Base-by-base conservation (phyloP, 2,113 vertebrate genomes). In the Cololabis saira region DNA sequence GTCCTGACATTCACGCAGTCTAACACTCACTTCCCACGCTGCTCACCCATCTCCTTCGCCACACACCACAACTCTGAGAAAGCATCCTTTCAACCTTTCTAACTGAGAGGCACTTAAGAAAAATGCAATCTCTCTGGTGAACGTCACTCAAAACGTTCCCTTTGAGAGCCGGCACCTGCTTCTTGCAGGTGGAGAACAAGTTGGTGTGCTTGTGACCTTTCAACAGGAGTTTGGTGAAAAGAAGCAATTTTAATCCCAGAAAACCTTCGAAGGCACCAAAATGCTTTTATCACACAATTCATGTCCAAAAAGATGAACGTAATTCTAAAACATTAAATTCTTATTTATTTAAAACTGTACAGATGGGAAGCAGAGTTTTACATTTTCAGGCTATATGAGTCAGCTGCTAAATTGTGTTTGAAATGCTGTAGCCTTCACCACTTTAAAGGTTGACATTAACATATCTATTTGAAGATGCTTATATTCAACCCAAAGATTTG, bases 11-110 rank as follows among this genome's bases (percentile, higher is more conserved):
- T 83, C 76, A 68, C 74, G 51, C 71, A 48, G 53, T 4, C 11
- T 69, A 50, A 72, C 70, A 33, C 67, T 61, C 47, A 73, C 71
- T 74, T 80, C 61, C 81, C 73, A 67, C 18, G 57, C 81, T 4
- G 33, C 52, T 74, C 83, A 64, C 83, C 83, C 86, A 86, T 83
- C 67, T 76, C 68, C 83, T 50, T 71, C 76, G 69, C 43, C 15
- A 0, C 54, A 10, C 41, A 17, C 18, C 59, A 30, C 15, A 49
- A 52, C 17, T 21, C 24, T 0, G 48, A 55, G 50, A 62, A 68
- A 76, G 50, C 66, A 19, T 64, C 49, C 74, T 80, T 85, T 78
- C 65, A 74, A 80, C 76, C 80, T 82, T 69, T 71, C 50, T 3
- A 27, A 64, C 49, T 22, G 74, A 80, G 52, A 37, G 63, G 61